Evolutionary conservation across 2,888 invertebrate genomes (phyloP).

Genomic region (Melanargia galathea): DNA sequence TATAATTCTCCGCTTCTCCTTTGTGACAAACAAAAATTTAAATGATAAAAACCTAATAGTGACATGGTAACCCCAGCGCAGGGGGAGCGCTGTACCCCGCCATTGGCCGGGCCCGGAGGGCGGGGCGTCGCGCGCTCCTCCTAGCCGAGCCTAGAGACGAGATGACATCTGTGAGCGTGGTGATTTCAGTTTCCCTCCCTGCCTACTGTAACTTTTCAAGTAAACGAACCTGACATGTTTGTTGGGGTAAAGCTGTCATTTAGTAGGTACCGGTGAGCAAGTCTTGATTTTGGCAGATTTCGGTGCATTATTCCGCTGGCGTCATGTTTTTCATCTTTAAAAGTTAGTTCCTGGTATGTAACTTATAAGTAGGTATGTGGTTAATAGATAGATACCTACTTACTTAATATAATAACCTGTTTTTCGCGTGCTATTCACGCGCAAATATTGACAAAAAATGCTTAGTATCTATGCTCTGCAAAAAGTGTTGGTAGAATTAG

Average conservation of each 20-base stretch:
- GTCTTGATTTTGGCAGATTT: not conserved
- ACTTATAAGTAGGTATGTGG: too few species aligned
- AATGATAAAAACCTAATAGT: not conserved
- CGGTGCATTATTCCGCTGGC: too few species aligned
- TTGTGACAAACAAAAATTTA: constrained; percentile 2
- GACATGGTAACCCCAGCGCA: constrained; percentile 31
- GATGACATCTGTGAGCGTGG: constrained; percentile 29
- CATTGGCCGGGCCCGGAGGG: constrained; percentile 41
- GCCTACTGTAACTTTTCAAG: too few species aligned
- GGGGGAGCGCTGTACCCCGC: constrained; percentile 32
- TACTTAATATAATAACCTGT: too few species aligned
- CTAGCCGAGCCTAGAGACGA: constrained; percentile 34
- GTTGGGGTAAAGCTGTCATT: not conserved
- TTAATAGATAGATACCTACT: too few species aligned
- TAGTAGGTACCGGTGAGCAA: not conserved
- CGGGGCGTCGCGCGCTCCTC: constrained; percentile 41
- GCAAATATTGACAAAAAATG: too few species aligned
- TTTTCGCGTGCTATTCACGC: too few species aligned
- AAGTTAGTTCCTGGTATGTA: too few species aligned
- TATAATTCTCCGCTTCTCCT: constrained; percentile 1
- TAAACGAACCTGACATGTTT: too few species aligned
- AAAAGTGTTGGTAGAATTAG: too few species aligned
- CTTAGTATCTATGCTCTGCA: too few species aligned
- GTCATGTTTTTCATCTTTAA: too few species aligned
- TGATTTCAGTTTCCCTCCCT: not conserved